Evolutionary conservation across 2,888 invertebrate species (phyloP).

Genomic region (Anoplius nigerrimus): DNA sequence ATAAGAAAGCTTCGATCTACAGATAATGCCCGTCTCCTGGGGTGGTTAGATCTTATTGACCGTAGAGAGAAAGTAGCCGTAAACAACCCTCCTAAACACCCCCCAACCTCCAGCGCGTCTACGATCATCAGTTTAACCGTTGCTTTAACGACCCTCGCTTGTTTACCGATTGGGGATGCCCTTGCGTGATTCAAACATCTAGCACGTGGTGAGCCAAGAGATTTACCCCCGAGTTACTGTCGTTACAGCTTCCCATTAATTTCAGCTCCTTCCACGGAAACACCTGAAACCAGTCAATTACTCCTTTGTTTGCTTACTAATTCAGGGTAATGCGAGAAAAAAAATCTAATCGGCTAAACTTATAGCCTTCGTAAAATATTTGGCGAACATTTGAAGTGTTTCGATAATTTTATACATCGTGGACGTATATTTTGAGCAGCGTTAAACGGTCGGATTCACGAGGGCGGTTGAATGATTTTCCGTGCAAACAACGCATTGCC

Average conservation of each 20-base stretch:
- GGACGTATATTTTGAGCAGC: too few relatives aligned
- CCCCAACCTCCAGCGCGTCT: slow-evolving; percentile 56
- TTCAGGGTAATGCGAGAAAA: slow-evolving; percentile 4
- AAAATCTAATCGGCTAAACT: too few relatives aligned
- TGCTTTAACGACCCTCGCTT: slow-evolving; percentile 69
- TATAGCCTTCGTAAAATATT: too few relatives aligned
- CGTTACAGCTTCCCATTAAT: slow-evolving; percentile 37
- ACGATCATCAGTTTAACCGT: slow-evolving; percentile 67
- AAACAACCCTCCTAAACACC: slow-evolving; percentile 71
- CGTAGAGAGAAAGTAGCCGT: slow-evolving; percentile 63
- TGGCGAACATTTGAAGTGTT: too few relatives aligned
- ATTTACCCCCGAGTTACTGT: slow-evolving; percentile 33
- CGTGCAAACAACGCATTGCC: slow-evolving; percentile 60
- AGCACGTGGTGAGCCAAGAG: slow-evolving; percentile 39
- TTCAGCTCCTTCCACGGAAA: slow-evolving; percentile 31
- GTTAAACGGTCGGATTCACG: too few relatives aligned
- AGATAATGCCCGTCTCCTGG: slow-evolving; percentile 53
- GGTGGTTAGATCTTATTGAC: slow-evolving; percentile 63
- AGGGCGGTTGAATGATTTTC: slow-evolving; percentile 49
- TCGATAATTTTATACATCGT: too few relatives aligned
- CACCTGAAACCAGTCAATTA: slow-evolving; percentile 38
- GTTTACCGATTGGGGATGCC: slow-evolving; percentile 67
- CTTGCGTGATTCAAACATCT: slow-evolving; percentile 54
- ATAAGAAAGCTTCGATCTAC: slow-evolving; percentile 54
- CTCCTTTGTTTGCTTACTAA: slow-evolving; percentile 34